phyloP scores from a whole-genome alignment of 2,797 vertebrate species.

The Ambastaia sidthimunki region DNA sequence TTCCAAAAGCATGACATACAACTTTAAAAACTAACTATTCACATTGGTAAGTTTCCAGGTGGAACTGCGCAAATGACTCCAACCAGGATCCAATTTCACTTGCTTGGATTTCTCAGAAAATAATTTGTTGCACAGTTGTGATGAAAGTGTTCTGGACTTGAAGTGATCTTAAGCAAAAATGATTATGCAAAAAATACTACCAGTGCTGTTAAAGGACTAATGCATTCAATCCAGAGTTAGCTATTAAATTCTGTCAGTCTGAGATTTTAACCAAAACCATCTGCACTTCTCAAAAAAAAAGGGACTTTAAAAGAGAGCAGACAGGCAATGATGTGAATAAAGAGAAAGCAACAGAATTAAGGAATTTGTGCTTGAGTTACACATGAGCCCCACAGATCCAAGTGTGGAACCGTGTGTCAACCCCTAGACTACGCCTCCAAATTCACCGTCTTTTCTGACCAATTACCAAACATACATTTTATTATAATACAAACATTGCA shows the following conservation, averaged over 20 bases:
- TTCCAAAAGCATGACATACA: too few species aligned
- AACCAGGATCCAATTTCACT: conserved; percentile 7
- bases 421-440: neutral
- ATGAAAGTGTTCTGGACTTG: neutral
- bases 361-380: neutral
- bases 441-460: neutral
- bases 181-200: neutral
- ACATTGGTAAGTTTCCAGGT: neutral
- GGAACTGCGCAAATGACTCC: conserved; percentile 6
- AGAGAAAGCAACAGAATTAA: neutral
- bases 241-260: neutral
- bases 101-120: neutral
- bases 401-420: neutral
- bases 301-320: neutral
- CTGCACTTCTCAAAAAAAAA: neutral
- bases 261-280: neutral
- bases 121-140: neutral
- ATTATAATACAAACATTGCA: neutral
- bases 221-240: neutral
- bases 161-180: neutral
- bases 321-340: neutral
- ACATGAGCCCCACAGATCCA: neutral
- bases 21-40: neutral
- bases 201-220: neutral
- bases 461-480: neutral